A percentile compares a stretch with the other conserved stretches of the same genome.
Conservation (phyloP, 2,113 vertebrate species). For the Amblyopsis rosae region DNA sequence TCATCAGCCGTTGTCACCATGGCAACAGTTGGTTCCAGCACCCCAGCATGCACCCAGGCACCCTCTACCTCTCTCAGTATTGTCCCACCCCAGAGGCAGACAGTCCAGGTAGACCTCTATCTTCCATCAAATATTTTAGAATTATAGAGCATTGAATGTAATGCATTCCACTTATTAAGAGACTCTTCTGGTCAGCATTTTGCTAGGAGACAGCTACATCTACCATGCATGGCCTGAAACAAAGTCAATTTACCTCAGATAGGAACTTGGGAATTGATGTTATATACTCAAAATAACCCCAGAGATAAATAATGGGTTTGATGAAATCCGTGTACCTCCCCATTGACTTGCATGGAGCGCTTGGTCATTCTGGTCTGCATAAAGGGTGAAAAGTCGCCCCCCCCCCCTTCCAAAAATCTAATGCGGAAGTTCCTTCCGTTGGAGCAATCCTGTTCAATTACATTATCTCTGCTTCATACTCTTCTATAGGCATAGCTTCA, state of each 20-base stretch:
- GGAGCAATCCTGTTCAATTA: neutral
- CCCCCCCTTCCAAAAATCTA: too few relatives aligned
- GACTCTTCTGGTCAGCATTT: neutral
- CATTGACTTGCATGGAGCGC: too few relatives aligned
- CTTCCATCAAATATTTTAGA: neutral
- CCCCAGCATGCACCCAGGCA: slow-evolving; percentile 74
- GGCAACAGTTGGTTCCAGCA: slow-evolving; percentile 72
- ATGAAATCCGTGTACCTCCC: too few relatives aligned
- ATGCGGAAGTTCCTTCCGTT: neutral
- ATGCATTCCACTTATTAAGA: neutral
- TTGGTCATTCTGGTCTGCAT: too few relatives aligned
- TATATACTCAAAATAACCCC: neutral
- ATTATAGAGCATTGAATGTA: neutral
- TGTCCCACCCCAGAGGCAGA: slow-evolving; percentile 82
- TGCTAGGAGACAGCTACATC: too few relatives aligned
- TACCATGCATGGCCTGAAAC: too few relatives aligned
- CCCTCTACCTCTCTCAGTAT: slow-evolving; percentile 85
- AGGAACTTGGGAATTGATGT: neutral
- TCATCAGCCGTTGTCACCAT: slow-evolving; percentile 75
- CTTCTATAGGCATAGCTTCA: too few relatives aligned
- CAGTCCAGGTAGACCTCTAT: slow-evolving; percentile 81
- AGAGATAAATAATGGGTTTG: neutral
- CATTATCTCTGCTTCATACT: too few relatives aligned
- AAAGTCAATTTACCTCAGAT: too few relatives aligned
- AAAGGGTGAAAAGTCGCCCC: too few relatives aligned